Conservation (phyloP, 2,113 vertebrate species). For the Colinus virginianus region DNA sequence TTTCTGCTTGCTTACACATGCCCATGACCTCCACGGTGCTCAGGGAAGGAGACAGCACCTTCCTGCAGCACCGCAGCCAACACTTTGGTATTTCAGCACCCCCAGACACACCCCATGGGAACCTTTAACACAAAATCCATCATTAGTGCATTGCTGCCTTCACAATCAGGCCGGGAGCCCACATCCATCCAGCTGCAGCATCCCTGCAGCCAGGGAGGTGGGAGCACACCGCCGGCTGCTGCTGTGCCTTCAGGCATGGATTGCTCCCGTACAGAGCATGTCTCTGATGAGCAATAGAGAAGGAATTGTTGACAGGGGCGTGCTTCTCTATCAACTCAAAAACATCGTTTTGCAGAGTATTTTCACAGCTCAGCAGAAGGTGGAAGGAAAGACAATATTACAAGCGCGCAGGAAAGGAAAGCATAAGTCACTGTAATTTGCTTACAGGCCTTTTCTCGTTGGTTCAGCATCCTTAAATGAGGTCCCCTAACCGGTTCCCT, state of each 20-base stretch:
- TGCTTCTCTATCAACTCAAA: conserved; percentile 55
- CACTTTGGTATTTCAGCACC: neutral
- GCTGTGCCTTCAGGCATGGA: neutral
- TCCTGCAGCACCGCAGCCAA: neutral
- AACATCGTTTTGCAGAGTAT: conserved; percentile 35
- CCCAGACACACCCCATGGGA: neutral
- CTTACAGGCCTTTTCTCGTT: neutral
- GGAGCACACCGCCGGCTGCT: neutral
- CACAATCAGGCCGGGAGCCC: neutral
- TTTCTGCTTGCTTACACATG: accelerated
- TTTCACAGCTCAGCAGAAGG: conserved; percentile 63
- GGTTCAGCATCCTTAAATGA: neutral
- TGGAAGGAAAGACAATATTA: conserved; percentile 29
- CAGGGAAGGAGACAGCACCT: neutral
- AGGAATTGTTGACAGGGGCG: conserved; percentile 25
- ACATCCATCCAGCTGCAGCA: neutral
- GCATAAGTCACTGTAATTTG: conserved; percentile 21
- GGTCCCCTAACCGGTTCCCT: neutral
- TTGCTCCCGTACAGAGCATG: conserved; percentile 24
- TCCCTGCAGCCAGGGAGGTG: conserved; percentile 14
- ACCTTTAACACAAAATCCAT: neutral
- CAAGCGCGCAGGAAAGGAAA: conserved; percentile 21
- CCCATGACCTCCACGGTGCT: accelerated
- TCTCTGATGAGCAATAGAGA: conserved; percentile 38
- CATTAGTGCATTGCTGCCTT: too few species aligned